phyloP scores from a whole-genome alignment of 1,140 invertebrate genomes.

The Drosophila asahinai region DNA sequence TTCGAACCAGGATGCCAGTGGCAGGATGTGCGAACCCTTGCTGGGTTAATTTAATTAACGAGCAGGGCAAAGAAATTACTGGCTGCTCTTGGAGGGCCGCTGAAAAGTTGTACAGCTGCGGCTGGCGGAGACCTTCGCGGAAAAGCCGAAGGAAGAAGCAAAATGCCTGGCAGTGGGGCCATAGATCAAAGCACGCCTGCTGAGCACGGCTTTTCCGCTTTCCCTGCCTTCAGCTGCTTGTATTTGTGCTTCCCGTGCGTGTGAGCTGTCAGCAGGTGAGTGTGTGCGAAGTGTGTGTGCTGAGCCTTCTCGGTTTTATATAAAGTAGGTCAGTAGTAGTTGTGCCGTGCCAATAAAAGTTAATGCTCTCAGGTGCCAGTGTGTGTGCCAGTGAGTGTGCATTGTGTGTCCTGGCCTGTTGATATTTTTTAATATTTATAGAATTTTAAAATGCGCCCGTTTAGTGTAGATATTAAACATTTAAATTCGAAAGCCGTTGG shows the following conservation, averaged over 20 bases:
- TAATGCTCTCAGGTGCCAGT: conserved; percentile 61
- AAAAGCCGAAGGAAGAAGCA: conserved; percentile 32
- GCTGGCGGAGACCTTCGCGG: conserved; percentile 48
- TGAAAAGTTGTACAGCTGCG: conserved; percentile 35
- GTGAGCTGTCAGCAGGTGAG: conserved; percentile 69
- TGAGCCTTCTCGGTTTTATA: conserved; percentile 47
- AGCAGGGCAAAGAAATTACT: conserved; percentile 70
- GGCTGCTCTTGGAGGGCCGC: conserved; percentile 26
- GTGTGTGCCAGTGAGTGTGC: conserved; percentile 40
- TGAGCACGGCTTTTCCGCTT: conserved; percentile 46
- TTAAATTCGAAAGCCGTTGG: conserved; percentile 37
- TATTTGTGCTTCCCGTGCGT: conserved; percentile 39
- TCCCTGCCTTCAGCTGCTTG: conserved; percentile 11
- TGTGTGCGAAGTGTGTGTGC: conserved; percentile 24
- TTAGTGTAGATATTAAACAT: conserved; percentile 74
- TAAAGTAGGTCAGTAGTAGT: conserved; percentile 75
- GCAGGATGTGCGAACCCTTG: conserved; percentile 37
- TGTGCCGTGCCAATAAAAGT: conserved; percentile 78
- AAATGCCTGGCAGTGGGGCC: conserved; percentile 41
- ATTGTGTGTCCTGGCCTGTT: conserved; percentile 55
- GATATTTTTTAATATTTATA: conserved; percentile 84
- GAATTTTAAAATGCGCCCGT: conserved; percentile 74
- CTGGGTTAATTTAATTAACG: conserved; percentile 78
- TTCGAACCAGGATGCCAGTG: conserved; percentile 17
- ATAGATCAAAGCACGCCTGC: conserved; percentile 76